phyloP scores from a whole-genome alignment of 2,888 invertebrate genomes.

The Luperina nickerlii region DNA sequence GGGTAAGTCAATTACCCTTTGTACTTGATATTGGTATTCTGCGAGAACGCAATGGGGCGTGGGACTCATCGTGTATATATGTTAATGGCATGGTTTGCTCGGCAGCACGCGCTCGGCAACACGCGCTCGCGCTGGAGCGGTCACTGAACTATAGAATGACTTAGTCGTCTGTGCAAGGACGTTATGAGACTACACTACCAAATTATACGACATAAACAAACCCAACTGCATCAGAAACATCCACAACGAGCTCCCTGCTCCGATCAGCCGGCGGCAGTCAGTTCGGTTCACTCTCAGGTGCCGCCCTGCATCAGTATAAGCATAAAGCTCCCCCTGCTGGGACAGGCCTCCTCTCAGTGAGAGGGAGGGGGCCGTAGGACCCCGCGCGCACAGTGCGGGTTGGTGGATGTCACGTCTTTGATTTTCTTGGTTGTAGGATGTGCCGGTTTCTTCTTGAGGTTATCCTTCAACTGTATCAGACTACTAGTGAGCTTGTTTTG shows the following conservation, averaged over 20 bases:
- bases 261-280: background rate
- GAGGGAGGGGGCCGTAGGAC: background rate
- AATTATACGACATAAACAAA: background rate
- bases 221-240: background rate
- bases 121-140: background rate
- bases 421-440: background rate
- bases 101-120: background rate
- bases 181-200: background rate
- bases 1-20: slow-evolving; percentile 22
- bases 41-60: background rate
- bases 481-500: background rate
- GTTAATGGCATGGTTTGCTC: slow-evolving; percentile 8
- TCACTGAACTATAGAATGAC: slow-evolving; percentile 6
- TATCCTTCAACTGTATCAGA: background rate
- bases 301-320: background rate
- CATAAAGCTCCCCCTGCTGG: background rate
- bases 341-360: background rate
- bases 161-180: background rate
- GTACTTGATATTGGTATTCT: slow-evolving; percentile 26
- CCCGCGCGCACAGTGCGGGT: background rate
- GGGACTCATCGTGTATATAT: slow-evolving; percentile 25
- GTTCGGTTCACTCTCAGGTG: background rate
- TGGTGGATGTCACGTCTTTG: background rate
- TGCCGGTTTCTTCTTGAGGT: background rate
- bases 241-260: background rate